These are phyloP conservation scores for Enteromius radiatus DNA, from an alignment of 2,797 vertebrate genomes.

Conservation along the genomic window DNA sequence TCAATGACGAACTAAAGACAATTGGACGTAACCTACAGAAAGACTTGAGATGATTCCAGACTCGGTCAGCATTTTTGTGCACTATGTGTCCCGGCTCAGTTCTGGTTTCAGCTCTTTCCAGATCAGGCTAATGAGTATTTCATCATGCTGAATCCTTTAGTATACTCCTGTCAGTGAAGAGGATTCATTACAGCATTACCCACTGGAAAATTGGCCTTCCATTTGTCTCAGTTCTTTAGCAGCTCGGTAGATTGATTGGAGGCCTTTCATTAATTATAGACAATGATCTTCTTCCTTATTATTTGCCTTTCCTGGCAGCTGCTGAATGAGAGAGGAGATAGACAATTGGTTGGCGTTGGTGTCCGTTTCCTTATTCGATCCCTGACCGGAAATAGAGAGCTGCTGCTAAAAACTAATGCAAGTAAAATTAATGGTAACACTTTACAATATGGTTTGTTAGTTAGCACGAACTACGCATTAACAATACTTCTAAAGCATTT, in stretches of 20 bases:
- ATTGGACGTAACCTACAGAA: not conserved
- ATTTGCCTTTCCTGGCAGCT: conserved; percentile 51
- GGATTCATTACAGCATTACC: conserved; percentile 49
- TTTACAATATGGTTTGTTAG: no score
- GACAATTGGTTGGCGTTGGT: conserved; percentile 22
- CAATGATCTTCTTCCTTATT: conserved; percentile 26
- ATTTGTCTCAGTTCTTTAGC: conserved; percentile 61
- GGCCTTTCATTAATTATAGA: conserved; percentile 67
- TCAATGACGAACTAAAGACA: not conserved
- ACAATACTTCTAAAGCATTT: no score
- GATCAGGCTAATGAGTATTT: conserved; percentile 48
- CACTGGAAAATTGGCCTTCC: conserved; percentile 47
- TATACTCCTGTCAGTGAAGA: conserved; percentile 29
- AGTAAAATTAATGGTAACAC: not conserved
- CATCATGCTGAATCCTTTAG: conserved; percentile 50
- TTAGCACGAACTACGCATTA: no score
- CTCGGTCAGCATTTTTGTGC: not conserved
- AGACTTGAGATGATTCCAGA: not conserved
- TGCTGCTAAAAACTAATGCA: not conserved
- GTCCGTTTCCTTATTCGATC: conserved; percentile 47
- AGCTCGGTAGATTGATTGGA: conserved; percentile 60
- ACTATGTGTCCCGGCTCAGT: not conserved
- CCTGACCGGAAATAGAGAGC: conserved; percentile 31
- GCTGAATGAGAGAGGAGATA: conserved; percentile 28
- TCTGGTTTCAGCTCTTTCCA: not conserved